Evolutionary conservation across 92 coral and sea anemone genomes (phyloP).

Genomic region (Montipora capitata): DNA sequence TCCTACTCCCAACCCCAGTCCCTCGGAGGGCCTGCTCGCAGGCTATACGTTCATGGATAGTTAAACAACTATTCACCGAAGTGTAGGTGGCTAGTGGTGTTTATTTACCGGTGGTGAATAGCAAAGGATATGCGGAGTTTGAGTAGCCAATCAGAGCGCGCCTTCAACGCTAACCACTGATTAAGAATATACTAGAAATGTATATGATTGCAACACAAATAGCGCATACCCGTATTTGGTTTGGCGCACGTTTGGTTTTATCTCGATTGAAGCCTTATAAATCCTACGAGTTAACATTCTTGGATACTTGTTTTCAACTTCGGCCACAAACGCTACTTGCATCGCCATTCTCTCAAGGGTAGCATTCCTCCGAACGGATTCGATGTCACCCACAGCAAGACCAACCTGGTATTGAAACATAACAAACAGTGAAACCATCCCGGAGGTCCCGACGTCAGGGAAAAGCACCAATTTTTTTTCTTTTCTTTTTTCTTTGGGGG

Average conservation of each 20-base stretch:
- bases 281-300: slow-evolving; percentile 71
- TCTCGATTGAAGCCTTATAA: slow-evolving; percentile 57
- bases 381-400: slow-evolving; percentile 77
- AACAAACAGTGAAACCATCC: background rate
- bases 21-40: too few relatives aligned
- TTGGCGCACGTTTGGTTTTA: slow-evolving; percentile 47
- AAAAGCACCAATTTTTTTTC: too few relatives aligned
- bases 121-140: too few relatives aligned
- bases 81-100: too few relatives aligned
- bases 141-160: too few relatives aligned
- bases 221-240: slow-evolving; percentile 16
- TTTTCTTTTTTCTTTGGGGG: too few relatives aligned
- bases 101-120: too few relatives aligned
- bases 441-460: background rate
- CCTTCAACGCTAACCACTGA: too few relatives aligned
- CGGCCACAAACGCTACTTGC: slow-evolving; percentile 80
- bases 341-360: slow-evolving; percentile 69
- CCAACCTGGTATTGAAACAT: slow-evolving; percentile 54
- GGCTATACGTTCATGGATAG: too few relatives aligned
- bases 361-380: slow-evolving; percentile 62
- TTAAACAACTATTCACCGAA: too few relatives aligned
- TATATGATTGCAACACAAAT: background rate
- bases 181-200: too few relatives aligned
- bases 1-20: too few relatives aligned
- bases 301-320: slow-evolving; percentile 80